Evolutionary conservation across 2,113 vertebrate species (phyloP).

Genomic region (Formicarius rufipectus): DNA sequence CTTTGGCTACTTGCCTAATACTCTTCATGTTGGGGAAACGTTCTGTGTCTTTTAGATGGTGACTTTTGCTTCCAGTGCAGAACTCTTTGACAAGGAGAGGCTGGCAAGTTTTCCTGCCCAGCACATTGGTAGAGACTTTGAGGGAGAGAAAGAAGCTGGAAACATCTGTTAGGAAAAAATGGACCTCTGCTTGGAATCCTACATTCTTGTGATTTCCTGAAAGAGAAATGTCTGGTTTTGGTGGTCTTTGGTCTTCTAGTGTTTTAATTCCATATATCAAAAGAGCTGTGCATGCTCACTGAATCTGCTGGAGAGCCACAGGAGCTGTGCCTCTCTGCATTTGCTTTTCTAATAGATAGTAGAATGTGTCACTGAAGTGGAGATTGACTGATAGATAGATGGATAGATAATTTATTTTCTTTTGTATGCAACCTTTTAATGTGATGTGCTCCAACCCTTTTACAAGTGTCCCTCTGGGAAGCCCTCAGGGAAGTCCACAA

Average conservation of each 20-base stretch:
- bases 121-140: not conserved
- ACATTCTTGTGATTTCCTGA: constrained; percentile 1
- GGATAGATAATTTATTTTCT: not conserved
- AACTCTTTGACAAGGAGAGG: not conserved
- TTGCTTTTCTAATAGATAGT: not conserved
- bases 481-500: not conserved
- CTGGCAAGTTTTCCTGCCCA: not conserved
- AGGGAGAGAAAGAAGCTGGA: not conserved
- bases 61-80: constrained; percentile 15
- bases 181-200: not conserved
- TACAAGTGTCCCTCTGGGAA: not conserved
- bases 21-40: not conserved
- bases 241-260: not conserved
- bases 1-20: not conserved
- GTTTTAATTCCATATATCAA: not conserved
- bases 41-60: not conserved
- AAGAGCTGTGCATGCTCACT: not conserved
- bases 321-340: not conserved
- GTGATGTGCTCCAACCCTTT: not conserved
- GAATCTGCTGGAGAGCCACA: not conserved
- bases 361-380: not conserved
- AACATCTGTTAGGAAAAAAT: not conserved
- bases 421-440: not conserved
- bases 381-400: not conserved
- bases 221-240: not conserved